phyloP scores from a whole-genome alignment of 2,888 invertebrate genomes.

The Drosophila tripunctata region DNA sequence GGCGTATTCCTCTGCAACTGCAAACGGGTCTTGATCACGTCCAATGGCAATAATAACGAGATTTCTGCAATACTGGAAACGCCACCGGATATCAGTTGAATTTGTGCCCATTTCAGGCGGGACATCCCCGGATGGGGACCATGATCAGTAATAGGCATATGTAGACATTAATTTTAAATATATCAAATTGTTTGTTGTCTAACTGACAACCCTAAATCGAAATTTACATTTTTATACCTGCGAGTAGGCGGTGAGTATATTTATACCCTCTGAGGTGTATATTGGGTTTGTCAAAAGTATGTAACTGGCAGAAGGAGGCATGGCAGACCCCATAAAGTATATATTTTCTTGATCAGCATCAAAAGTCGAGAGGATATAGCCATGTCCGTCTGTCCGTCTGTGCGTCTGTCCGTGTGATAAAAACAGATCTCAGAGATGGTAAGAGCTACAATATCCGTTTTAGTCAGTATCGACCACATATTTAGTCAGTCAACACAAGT shows the following conservation, averaged over 20 bases:
- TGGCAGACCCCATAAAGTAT: too few species aligned
- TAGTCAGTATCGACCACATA: too few species aligned
- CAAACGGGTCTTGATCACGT: constrained; percentile 56
- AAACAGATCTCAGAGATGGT: too few species aligned
- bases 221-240: background rate
- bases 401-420: too few species aligned
- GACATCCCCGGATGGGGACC: background rate
- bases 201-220: background rate
- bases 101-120: background rate
- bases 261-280: too few species aligned
- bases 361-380: too few species aligned
- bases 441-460: too few species aligned
- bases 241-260: background rate
- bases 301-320: too few species aligned
- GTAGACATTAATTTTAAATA: background rate
- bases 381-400: too few species aligned
- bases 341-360: too few species aligned
- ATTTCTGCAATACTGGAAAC: constrained; percentile 46
- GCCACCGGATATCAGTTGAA: constrained; percentile 22
- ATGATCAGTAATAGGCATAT: constrained; percentile 4
- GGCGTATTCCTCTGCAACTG: constrained; percentile 39
- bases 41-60: constrained; percentile 39
- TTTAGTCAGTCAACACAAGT: too few species aligned
- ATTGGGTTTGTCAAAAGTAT: too few species aligned
- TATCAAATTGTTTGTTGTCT: background rate